phyloP scores from a whole-genome alignment of 2,113 vertebrate species.

The Bettongia penicillata region DNA sequence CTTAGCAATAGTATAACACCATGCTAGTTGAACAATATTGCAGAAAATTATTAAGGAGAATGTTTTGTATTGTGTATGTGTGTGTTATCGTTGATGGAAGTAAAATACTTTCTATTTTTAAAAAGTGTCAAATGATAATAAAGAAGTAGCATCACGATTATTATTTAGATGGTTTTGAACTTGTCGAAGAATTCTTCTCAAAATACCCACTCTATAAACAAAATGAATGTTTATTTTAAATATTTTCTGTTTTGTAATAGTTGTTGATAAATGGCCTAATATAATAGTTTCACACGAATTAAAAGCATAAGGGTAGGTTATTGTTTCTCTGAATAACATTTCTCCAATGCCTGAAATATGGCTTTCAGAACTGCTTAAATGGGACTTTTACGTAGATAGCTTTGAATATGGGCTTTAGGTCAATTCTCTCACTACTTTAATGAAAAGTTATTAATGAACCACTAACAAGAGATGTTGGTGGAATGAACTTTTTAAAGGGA shows the following conservation, averaged over 20 bases:
- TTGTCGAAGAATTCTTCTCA: slow-evolving; percentile 14
- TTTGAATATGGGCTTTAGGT: neutral
- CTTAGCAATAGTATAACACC: neutral
- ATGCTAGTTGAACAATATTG: slow-evolving; percentile 12
- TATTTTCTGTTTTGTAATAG: neutral
- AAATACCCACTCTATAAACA: slow-evolving; percentile 13
- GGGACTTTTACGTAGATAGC: neutral
- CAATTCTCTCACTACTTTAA: neutral
- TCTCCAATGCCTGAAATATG: neutral
- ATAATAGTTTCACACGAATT: neutral
- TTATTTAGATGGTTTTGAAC: neutral
- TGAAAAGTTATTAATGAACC: neutral
- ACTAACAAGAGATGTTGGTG: slow-evolving; percentile 7
- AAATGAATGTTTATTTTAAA: neutral
- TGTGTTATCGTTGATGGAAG: slow-evolving; percentile 2
- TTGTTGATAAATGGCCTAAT: neutral
- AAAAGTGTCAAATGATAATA: slow-evolving; percentile 9
- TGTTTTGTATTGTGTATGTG: slow-evolving; percentile 11
- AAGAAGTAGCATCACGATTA: slow-evolving; percentile 27
- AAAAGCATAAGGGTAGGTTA: neutral
- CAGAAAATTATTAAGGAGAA: neutral
- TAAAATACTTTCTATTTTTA: slow-evolving; percentile 25
- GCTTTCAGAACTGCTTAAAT: neutral
- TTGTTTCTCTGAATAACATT: neutral
- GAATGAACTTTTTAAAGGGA: slow-evolving; percentile 27